phyloP scores from a whole-genome alignment of 2,797 vertebrate species.

The Xyrichtys novacula region DNA sequence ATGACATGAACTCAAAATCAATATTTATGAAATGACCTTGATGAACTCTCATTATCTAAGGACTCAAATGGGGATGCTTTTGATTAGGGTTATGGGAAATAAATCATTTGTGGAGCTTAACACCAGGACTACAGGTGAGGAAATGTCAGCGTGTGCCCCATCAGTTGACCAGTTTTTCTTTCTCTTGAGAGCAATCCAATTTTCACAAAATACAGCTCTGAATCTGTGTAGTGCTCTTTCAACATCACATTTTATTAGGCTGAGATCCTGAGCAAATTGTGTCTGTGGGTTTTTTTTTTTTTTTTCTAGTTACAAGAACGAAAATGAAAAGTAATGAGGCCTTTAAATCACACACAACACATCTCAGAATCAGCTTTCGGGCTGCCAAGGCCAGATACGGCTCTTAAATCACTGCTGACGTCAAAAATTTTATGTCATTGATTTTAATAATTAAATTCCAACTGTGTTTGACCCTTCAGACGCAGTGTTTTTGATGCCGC shows the following conservation, averaged over 20 bases:
- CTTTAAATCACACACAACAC: constrained; percentile 26
- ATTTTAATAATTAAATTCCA: constrained; percentile 37
- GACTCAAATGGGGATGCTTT: neutral
- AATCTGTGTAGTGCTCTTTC: constrained; percentile 15
- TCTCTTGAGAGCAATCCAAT: constrained; percentile 4
- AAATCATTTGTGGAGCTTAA: neutral
- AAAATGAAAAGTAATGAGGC: constrained; percentile 32
- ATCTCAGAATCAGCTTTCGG: neutral
- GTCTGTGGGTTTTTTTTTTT: neutral
- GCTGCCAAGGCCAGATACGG: constrained; percentile 17
- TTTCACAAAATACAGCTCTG: neutral
- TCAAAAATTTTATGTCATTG: constrained; percentile 12
- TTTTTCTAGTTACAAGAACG: constrained; percentile 9
- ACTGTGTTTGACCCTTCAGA: neutral
- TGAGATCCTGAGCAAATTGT: constrained; percentile 4
- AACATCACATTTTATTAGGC: constrained; percentile 10
- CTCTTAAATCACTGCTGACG: constrained; percentile 9
- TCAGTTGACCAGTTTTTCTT: neutral
- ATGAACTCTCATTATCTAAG: too few species aligned
- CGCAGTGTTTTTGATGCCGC: constrained; percentile 14
- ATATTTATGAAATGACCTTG: too few species aligned
- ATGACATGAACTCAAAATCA: too few species aligned
- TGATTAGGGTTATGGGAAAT: neutral
- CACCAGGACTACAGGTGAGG: neutral
- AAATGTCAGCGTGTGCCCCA: constrained; percentile 1